Evolutionary conservation across 2,888 invertebrate species (phyloP).

Genomic region (Autographa pulchrina): DNA sequence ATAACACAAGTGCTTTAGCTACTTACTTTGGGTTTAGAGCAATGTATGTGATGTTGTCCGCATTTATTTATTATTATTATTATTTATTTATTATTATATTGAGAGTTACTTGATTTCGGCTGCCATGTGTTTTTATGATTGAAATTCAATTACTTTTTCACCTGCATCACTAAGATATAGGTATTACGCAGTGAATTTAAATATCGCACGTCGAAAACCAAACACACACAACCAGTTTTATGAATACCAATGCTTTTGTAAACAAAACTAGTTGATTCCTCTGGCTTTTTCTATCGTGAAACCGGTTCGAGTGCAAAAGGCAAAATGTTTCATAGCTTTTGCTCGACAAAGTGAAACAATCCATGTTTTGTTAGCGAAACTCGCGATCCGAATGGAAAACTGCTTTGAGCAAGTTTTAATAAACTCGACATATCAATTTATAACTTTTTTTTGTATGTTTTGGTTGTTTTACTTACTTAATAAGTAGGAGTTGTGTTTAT

Average conservation of each 20-base stretch:
- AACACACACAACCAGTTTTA: too few relatives aligned
- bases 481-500: neutral
- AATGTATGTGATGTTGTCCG: too few relatives aligned
- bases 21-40: too few relatives aligned
- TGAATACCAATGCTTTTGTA: neutral
- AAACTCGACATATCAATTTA: constrained; percentile 45
- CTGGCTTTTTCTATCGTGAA: neutral
- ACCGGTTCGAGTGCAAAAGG: constrained; percentile 8
- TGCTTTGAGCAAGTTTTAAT: constrained; percentile 45
- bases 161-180: too few relatives aligned
- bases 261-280: neutral
- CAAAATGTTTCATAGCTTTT: constrained; percentile 23
- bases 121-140: too few relatives aligned
- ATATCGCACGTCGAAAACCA: too few relatives aligned
- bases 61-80: too few relatives aligned
- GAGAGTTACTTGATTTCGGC: too few relatives aligned
- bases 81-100: too few relatives aligned
- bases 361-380: constrained; percentile 27
- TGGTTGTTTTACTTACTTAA: neutral
- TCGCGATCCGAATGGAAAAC: constrained; percentile 27
- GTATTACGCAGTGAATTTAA: too few relatives aligned
- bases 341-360: constrained; percentile 23
- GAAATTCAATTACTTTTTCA: too few relatives aligned
- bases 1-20: too few relatives aligned
- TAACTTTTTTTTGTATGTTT: constrained; percentile 20